Conservation (phyloP, 2,797 vertebrate genomes). For the Neopelma chrysocephalum region DNA sequence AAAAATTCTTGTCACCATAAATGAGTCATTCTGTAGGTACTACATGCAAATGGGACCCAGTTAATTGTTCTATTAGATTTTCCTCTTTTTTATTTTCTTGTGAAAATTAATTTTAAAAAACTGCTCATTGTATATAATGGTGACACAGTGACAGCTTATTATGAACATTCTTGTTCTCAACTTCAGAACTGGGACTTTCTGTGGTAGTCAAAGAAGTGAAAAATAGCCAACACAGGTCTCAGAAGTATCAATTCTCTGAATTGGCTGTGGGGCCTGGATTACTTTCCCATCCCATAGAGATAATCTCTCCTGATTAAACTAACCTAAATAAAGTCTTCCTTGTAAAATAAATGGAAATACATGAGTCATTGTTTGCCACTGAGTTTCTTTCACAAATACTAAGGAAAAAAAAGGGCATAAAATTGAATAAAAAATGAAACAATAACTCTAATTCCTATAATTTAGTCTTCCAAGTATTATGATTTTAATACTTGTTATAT, state of each 20-base stretch:
- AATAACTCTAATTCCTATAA: background rate
- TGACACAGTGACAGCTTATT: background rate
- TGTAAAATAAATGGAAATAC: background rate
- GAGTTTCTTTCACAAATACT: background rate
- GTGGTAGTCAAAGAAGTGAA: background rate
- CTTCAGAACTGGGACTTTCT: background rate
- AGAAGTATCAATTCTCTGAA: background rate
- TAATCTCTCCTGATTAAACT: background rate
- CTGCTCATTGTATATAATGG: rapidly evolving
- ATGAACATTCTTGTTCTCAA: background rate
- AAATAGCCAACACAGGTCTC: background rate
- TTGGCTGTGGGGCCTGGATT: background rate
- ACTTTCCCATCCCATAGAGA: background rate
- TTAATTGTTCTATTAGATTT: background rate
- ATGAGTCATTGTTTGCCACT: background rate
- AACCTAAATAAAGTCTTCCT: background rate
- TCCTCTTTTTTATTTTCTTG: background rate
- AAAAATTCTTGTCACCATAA: background rate
- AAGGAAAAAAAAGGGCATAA: background rate
- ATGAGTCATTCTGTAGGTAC: background rate
- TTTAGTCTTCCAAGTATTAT: background rate
- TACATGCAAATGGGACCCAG: background rate
- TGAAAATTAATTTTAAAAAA: background rate
- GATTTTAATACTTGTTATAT: background rate
- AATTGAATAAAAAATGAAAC: background rate